Evolutionary conservation across 2,888 invertebrate species (phyloP), one percentile per base, ranked within the genome.

Genomic region (Lepidocyrtinus sp.): DNA sequence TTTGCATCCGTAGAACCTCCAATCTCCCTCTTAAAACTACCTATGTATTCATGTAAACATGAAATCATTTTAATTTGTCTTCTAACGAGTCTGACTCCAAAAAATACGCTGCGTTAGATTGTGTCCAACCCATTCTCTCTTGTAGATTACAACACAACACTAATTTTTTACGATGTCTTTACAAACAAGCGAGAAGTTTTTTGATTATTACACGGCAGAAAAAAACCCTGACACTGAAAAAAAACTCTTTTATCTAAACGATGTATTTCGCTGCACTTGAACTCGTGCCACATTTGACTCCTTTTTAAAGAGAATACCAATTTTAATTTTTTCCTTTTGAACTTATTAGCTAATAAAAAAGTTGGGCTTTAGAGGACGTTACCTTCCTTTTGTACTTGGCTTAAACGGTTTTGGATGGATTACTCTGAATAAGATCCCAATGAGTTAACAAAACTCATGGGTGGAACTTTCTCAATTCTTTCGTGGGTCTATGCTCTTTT

Each of bases 271-370:
- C n/a, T 62, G 9, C 7, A 9, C 62, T 21, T 76, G 61, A 72
- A 78, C 78, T 72, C 78, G 78, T 78, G 78, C 78, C 78, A 78
- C 72, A 68, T 50, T 78, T 72, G 78, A 78, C 78, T 78, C 59
- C 62, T 36, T 36, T 46, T 76, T 26, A 62, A 50, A 76, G 62
- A 46, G 24, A 22, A 67, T 50, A 65, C n/a, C 15, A 46, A n/a
- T 22, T 68, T 50, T 19, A 68, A n/a, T 27, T 70, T 21, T 25
- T 59, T 15, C 15, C 55, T 55, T 36, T 67, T 36, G 36, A 36
- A 19, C 75, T 63, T 75, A 75, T 69, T 71, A 71, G 62, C 65
- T 77, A 65, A 71, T 65, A 77, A 71, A 50, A 63, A 50, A 45
- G n/a, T 9, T n/a, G 17, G 17, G 24, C 26, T 75, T 75, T 75